Evolutionary conservation across 2,888 invertebrate genomes (phyloP).

Genomic region (Drosophila testacea): DNA sequence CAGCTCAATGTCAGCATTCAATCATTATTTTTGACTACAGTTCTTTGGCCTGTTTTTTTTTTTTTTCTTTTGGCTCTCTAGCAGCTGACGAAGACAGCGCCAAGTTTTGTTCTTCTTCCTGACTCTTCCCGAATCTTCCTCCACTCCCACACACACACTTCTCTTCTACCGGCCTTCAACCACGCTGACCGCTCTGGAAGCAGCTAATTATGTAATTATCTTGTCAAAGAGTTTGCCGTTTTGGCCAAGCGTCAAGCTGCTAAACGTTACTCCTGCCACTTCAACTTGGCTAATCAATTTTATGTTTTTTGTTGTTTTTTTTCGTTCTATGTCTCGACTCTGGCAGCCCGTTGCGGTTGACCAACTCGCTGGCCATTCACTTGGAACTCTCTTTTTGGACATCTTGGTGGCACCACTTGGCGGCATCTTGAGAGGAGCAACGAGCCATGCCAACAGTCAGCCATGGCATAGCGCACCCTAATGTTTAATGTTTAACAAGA

Average conservation of each 20-base stretch:
- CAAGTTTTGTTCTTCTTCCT: not conserved
- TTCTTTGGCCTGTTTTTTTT: constrained; percentile 25
- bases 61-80: constrained; percentile 25
- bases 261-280: constrained; percentile 54
- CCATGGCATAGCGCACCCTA: constrained; percentile 45
- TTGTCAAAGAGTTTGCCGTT: constrained; percentile 67
- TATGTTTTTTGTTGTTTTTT: constrained; percentile 12
- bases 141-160: not conserved
- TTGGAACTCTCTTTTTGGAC: constrained; percentile 53
- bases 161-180: constrained; percentile 22
- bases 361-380: constrained; percentile 66
- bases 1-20: constrained; percentile 63
- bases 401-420: constrained; percentile 44
- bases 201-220: constrained; percentile 83
- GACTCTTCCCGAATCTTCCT: too few species aligned
- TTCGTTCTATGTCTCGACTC: constrained; percentile 36
- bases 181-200: constrained; percentile 59
- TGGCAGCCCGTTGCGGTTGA: constrained; percentile 70
- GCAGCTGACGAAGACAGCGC: constrained; percentile 59
- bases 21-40: constrained; percentile 61
- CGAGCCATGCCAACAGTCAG: constrained; percentile 23
- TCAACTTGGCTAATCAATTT: constrained; percentile 67
- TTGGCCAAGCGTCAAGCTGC: constrained; percentile 53
- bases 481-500: not conserved
- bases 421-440: constrained; percentile 42